Base-by-base conservation (phyloP, 2,888 invertebrate genomes). In the Dynastes hyllus region DNA sequence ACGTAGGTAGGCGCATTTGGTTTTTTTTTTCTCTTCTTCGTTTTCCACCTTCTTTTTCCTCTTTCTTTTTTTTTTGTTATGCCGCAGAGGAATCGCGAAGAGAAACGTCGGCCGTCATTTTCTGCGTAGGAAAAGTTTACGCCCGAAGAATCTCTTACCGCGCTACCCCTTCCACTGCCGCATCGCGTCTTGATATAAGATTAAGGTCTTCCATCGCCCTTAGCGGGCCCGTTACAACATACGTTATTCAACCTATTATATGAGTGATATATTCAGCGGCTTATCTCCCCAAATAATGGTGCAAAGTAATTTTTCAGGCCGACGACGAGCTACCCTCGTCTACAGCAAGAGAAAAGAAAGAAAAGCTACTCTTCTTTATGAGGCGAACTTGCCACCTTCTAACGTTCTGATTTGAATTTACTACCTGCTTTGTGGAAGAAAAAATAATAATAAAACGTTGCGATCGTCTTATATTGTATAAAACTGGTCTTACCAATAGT, bases 171-270 rank as follows among this genome's bases (percentile, higher is more conserved):
- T 22, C 66, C 66, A 67, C 29, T 11, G 51, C 82, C 82, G 82
- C 82, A 80, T 80, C 50, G 61, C 65, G 69, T 75, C 81, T 16
- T 65, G 77, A 76, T 75, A 76, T 81, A 83, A 86, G 85, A 87
- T 86, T 86, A 86, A 84, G 82, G 83, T 81, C 83, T 84, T 85
- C 86, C 85, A 85, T 86, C 85, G 45, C 81, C 81, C 84, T 84
- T 82, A 85, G 82, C 83, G 81, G 81, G 81, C 83, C 85, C 83
- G 84, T 84, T 84, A 84, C 84, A 85, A 85, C 86, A 87, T 86
- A 85, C 86, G 86, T 86, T 86, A 85, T 86, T 81, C 84, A 84
- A 84, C 84, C 86, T 86, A 87, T 87, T 87, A 86, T 86, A 86
- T 86, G 87, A 88, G 87, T 87, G 87, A 88, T 87, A 87, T 87